phyloP scores from a whole-genome alignment of 2,113 vertebrate species.

The Rynchops niger region DNA sequence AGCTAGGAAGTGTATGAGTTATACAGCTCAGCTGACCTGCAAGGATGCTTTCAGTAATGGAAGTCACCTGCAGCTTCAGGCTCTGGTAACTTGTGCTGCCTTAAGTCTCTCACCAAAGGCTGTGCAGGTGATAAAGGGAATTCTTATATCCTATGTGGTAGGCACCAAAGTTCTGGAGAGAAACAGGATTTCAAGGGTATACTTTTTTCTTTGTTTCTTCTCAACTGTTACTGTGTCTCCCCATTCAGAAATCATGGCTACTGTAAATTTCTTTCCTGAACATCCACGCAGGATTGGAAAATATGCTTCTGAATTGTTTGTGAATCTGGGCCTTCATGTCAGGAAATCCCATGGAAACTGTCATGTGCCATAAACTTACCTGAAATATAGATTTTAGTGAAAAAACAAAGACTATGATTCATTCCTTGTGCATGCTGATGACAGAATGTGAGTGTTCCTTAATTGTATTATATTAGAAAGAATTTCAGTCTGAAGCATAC shows the following conservation, averaged over 20 bases:
- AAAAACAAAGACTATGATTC: neutral
- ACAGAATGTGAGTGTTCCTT: slow-evolving; percentile 25
- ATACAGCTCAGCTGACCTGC: neutral
- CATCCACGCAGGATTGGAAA: neutral
- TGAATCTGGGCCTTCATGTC: neutral
- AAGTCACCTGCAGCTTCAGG: neutral
- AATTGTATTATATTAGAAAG: neutral
- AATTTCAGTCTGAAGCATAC: slow-evolving; percentile 19
- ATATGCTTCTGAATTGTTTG: neutral
- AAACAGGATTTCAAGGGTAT: neutral
- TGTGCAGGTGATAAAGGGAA: neutral
- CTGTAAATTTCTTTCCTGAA: neutral
- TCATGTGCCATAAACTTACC: neutral
- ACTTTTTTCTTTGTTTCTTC: neutral
- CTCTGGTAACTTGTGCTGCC: neutral
- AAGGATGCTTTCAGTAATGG: too few species aligned
- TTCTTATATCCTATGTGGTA: neutral
- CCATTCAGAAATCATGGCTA: neutral
- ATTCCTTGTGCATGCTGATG: neutral
- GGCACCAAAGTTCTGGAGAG: neutral
- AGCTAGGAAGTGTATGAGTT: neutral
- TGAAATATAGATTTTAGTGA: neutral
- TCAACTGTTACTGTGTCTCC: neutral
- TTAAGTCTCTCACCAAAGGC: neutral
- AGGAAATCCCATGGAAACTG: neutral